Conservation (phyloP, 92 coral and sea anemone species). For the Phenganax stokvisi region DNA sequence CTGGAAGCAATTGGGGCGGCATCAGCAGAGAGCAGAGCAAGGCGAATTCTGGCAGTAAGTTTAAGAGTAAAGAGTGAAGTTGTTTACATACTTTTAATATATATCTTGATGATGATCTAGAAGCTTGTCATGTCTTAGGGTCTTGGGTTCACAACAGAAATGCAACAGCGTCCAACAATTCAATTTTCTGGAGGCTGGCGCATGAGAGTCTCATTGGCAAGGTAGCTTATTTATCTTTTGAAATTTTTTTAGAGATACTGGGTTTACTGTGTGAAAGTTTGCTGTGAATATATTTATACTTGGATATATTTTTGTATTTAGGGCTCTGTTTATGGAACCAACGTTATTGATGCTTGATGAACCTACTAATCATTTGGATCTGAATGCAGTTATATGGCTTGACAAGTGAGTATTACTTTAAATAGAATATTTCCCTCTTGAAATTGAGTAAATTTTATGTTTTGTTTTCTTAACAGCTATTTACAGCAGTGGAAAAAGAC, state of each 20-base stretch:
- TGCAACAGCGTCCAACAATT: slow-evolving; percentile 92
- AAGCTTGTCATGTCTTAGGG: slow-evolving; percentile 50
- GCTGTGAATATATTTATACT: not conserved
- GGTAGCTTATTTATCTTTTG: slow-evolving; percentile 41
- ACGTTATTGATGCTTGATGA: slow-evolving; percentile 90
- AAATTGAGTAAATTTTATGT: not conserved
- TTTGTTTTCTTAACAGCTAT: slow-evolving; percentile 53
- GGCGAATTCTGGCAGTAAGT: slow-evolving; percentile 94
- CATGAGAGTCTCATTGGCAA: slow-evolving; percentile 94
- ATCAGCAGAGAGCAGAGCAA: slow-evolving; percentile 91
- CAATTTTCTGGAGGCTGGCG: slow-evolving; percentile 99
- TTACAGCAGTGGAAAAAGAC: slow-evolving; percentile 99
- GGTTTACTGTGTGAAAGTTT: not conserved
- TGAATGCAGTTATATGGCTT: slow-evolving; percentile 98
- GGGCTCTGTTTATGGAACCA: slow-evolving; percentile 97
- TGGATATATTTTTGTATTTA: not conserved
- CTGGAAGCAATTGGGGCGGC: slow-evolving; percentile 97
- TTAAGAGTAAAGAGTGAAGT: not conserved
- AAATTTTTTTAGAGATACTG: not conserved
- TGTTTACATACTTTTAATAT: not conserved
- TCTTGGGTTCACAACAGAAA: slow-evolving; percentile 96
- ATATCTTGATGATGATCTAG: no score
- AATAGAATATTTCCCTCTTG: not conserved
- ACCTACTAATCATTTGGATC: slow-evolving; percentile 95
- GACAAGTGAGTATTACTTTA: slow-evolving; percentile 69